phyloP scores from a whole-genome alignment of 2,113 vertebrate species.

The Lasiurus cinereus region DNA sequence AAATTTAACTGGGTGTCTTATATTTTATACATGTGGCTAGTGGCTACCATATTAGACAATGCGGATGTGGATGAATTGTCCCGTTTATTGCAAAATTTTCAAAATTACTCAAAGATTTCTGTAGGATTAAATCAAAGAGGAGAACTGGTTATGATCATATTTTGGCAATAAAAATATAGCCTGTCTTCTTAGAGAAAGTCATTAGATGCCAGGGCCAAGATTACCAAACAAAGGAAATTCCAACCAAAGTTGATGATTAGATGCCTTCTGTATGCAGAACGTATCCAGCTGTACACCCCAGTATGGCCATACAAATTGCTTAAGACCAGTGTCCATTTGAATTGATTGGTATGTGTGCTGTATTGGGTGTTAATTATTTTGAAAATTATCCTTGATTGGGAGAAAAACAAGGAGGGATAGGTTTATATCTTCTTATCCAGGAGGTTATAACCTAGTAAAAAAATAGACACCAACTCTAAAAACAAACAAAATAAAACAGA shows the following conservation, averaged over 20 bases:
- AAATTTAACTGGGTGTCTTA: background rate
- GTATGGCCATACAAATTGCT: background rate
- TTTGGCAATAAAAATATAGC: conserved; percentile 18
- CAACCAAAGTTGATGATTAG: background rate
- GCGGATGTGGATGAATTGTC: background rate
- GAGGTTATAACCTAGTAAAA: background rate
- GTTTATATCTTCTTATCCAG: background rate
- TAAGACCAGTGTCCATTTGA: background rate
- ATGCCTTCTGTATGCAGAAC: background rate
- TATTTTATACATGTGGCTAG: background rate
- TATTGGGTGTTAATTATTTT: background rate
- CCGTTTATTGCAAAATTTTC: conserved; percentile 43
- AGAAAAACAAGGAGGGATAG: background rate
- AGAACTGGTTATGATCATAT: background rate
- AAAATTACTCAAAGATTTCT: background rate
- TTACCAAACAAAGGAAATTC: background rate
- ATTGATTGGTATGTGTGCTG: background rate
- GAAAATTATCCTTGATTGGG: background rate
- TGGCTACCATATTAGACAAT: background rate
- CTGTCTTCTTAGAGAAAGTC: background rate
- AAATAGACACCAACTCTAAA: conserved; percentile 12
- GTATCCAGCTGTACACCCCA: background rate
- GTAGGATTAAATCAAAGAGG: conserved; percentile 26
- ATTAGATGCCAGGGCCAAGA: background rate
- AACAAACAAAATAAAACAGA: conserved; percentile 25